Evolutionary conservation across 2,888 invertebrate species (phyloP).

Genomic region (Entomobrya proxima): DNA sequence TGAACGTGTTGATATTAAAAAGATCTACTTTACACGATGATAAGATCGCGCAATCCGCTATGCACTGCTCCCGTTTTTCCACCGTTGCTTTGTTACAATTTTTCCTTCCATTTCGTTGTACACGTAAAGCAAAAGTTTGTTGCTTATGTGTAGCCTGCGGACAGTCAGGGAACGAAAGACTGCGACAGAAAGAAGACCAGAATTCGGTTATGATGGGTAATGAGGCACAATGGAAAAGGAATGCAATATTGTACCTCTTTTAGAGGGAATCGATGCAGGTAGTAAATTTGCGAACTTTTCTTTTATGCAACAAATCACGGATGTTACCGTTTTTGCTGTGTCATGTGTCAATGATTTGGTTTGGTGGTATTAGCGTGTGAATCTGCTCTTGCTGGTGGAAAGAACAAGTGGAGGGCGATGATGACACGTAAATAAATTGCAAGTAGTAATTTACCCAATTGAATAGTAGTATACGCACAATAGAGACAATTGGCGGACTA

Average conservation of each 20-base stretch:
- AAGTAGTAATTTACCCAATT: not conserved
- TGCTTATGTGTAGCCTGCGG: conserved; percentile 3
- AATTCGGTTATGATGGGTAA: no score
- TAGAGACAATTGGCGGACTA: conserved; percentile 1
- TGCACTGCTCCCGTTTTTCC: conserved; percentile 49
- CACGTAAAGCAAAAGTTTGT: not conserved
- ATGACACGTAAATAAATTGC: not conserved
- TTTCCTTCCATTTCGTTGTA: not conserved
- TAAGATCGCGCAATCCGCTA: conserved; percentile 59
- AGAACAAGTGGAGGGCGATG: not conserved
- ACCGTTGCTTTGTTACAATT: not conserved
- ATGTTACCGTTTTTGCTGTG: not conserved
- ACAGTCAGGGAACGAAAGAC: no score
- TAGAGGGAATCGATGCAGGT: not conserved
- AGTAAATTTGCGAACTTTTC: not conserved
- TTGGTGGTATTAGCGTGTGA: not conserved
- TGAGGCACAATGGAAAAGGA: no score
- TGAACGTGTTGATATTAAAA: conserved; percentile 60
- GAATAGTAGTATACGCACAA: not conserved
- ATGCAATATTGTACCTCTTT: not conserved
- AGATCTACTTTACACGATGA: conserved; percentile 60
- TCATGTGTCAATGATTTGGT: not conserved
- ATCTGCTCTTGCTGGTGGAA: not conserved
- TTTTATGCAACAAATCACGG: not conserved
- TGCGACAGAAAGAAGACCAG: no score